Percentiles rank a stretch among this genome's conserved stretches.
Evolutionary conservation across 2,113 vertebrate species (phyloP).

Genomic region (Strix uralensis): DNA sequence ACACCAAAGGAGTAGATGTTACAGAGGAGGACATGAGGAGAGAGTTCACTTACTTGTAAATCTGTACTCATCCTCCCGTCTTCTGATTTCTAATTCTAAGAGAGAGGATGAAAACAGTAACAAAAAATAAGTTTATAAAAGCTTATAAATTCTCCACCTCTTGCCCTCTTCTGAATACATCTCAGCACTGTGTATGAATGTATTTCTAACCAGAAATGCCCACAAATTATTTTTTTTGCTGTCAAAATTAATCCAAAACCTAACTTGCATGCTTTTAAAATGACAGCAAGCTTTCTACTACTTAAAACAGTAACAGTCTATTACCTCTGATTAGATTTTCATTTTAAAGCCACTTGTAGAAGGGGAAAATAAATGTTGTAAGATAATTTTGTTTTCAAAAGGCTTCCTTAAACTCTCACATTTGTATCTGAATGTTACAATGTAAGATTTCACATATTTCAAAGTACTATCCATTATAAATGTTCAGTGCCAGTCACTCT

Average conservation of each 20-base stretch:
- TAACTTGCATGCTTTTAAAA: neutral
- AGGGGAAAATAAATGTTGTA: neutral
- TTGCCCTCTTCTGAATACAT: conserved; percentile 67
- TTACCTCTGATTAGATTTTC: neutral
- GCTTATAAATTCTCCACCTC: conserved; percentile 51
- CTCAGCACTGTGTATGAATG: neutral
- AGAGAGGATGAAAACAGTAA: conserved; percentile 86
- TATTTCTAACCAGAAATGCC: neutral
- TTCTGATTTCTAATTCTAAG: conserved; percentile 98
- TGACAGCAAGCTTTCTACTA: neutral
- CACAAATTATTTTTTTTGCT: neutral
- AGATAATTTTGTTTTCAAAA: neutral
- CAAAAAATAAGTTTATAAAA: conserved; percentile 70
- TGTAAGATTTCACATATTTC: neutral
- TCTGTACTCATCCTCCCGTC: conserved; percentile 99
- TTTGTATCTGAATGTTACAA: neutral
- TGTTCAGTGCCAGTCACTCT: neutral
- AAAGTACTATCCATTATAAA: neutral
- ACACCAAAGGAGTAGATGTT: conserved; percentile 26
- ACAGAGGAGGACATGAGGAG: conserved; percentile 69
- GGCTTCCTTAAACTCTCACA: neutral
- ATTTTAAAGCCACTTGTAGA: neutral
- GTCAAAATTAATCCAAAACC: neutral
- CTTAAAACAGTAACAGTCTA: neutral
- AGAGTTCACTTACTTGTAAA: conserved; percentile 96